phyloP scores from a whole-genome alignment of 2,797 vertebrate species.

The Ataeniobius toweri region DNA sequence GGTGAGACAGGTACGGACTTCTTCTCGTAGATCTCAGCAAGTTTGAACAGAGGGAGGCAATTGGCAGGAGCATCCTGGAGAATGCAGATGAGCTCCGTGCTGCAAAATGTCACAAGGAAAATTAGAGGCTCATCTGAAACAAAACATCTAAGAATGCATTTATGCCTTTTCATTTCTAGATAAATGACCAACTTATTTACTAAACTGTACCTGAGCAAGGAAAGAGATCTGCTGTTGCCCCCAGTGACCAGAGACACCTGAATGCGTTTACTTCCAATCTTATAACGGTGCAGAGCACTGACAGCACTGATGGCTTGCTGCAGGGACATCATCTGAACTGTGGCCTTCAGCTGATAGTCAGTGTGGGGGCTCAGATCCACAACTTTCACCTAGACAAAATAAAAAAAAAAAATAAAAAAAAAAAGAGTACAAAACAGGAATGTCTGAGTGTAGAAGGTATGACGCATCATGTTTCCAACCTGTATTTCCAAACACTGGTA shows the following conservation, averaged over 20 bases:
- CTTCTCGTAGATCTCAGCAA: slow-evolving; percentile 95
- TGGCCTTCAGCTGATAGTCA: slow-evolving; percentile 94
- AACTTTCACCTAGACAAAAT: slow-evolving; percentile 83
- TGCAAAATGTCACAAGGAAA: slow-evolving; percentile 58
- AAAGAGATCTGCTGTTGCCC: slow-evolving; percentile 86
- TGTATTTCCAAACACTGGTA: not conserved
- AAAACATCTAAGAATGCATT: not conserved
- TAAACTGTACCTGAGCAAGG: slow-evolving; percentile 85
- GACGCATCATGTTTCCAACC: not conserved
- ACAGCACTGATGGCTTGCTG: slow-evolving; percentile 93
- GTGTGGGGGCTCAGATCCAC: slow-evolving; percentile 96
- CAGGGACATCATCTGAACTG: slow-evolving; percentile 89
- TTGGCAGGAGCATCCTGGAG: slow-evolving; percentile 95
- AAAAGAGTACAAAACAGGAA: not conserved
- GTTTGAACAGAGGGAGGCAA: slow-evolving; percentile 95
- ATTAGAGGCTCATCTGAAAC: not conserved
- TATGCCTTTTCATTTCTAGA: not conserved
- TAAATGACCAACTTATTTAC: not conserved
- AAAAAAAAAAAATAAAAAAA: not conserved
- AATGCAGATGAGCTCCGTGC: slow-evolving; percentile 88
- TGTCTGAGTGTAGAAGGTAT: not conserved
- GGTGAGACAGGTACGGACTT: slow-evolving; percentile 79
- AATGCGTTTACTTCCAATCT: slow-evolving; percentile 94
- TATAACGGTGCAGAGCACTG: slow-evolving; percentile 89
- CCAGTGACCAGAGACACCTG: slow-evolving; percentile 92